Percentiles rank a stretch among this genome's conserved stretches.
phyloP scores from a whole-genome alignment of 2,113 vertebrate species.

The Lipophrys pholis region DNA sequence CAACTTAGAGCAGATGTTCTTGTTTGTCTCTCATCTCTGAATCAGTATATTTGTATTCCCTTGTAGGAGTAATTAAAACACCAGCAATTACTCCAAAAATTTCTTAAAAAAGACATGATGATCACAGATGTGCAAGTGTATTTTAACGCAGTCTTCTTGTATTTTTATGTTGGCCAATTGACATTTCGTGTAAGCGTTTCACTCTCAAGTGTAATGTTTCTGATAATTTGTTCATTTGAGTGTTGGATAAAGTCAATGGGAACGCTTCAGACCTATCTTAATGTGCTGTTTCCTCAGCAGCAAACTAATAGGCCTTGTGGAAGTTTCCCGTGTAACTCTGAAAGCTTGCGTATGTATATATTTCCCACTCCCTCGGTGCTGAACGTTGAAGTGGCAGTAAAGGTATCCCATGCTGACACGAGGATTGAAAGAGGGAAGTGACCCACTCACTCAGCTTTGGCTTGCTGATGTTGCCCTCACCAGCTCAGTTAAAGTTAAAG shows the following conservation, averaged over 20 bases:
- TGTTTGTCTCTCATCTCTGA: not conserved
- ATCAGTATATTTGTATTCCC: not conserved
- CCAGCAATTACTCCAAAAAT: not conserved
- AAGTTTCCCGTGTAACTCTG: constrained; percentile 8
- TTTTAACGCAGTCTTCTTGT: not conserved
- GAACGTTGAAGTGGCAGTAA: constrained; percentile 32
- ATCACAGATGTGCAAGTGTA: not conserved
- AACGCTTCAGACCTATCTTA: not conserved
- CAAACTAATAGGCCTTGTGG: not conserved
- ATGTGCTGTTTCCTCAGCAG: constrained; percentile 7
- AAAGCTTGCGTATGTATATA: constrained; percentile 31
- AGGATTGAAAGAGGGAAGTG: constrained; percentile 8
- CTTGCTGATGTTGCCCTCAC: constrained; percentile 10
- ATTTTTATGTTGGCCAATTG: no score
- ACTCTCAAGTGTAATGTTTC: not conserved
- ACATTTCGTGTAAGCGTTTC: rapidly evolving
- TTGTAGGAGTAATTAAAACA: not conserved
- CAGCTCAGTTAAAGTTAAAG: constrained; percentile 29
- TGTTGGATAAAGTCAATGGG: not conserved
- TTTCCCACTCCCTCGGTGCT: constrained; percentile 13
- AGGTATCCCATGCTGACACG: constrained; percentile 33
- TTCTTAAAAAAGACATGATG: not conserved
- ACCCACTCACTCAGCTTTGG: constrained; percentile 34
- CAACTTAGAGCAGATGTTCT: not conserved
- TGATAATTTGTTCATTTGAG: not conserved